Evolutionary conservation across 2,797 vertebrate genomes (phyloP).

Genomic region (Peromyscus aztecus): DNA sequence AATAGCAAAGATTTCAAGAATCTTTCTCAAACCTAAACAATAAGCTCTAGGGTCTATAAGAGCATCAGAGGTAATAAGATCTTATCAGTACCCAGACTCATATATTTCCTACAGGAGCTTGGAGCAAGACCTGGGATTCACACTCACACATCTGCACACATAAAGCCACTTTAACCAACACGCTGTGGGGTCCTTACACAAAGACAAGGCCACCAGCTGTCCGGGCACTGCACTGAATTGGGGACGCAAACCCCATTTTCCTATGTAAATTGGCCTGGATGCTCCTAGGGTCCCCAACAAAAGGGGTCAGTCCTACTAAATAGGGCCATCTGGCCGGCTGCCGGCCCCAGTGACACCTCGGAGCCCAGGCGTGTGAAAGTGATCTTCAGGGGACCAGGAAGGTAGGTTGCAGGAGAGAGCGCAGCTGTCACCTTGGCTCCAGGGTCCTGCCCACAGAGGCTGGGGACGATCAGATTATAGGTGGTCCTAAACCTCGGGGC

Average conservation of each 20-base stretch:
- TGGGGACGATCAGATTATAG: background rate
- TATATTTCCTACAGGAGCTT: constrained; percentile 15
- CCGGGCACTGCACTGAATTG: constrained; percentile 78
- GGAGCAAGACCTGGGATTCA: constrained; percentile 40
- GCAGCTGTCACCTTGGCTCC: constrained; percentile 78
- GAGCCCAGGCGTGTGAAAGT: background rate
- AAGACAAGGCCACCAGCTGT: constrained; percentile 81
- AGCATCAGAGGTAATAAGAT: background rate
- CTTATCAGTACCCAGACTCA: background rate
- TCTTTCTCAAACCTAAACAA: background rate
- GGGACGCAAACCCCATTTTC: constrained; percentile 83
- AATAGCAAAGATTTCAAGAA: constrained; percentile 27
- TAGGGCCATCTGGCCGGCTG: constrained; percentile 78
- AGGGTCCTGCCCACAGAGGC: constrained; percentile 35
- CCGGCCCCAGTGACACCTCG: constrained; percentile 66
- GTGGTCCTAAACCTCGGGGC: constrained; percentile 36
- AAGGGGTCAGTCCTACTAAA: constrained; percentile 74
- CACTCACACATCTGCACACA: constrained; percentile 78
- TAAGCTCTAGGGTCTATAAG: background rate
- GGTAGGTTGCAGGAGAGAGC: background rate
- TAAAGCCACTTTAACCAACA: constrained; percentile 70
- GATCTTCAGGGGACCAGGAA: constrained; percentile 64
- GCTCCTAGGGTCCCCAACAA: constrained; percentile 73
- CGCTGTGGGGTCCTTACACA: constrained; percentile 78
- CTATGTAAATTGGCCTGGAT: constrained; percentile 77